Percentiles rank a stretch among this genome's conserved stretches.
These are phyloP conservation scores for Dorcus hopei DNA, from an alignment of 2,888 invertebrate species.

Conservation along the genomic window DNA sequence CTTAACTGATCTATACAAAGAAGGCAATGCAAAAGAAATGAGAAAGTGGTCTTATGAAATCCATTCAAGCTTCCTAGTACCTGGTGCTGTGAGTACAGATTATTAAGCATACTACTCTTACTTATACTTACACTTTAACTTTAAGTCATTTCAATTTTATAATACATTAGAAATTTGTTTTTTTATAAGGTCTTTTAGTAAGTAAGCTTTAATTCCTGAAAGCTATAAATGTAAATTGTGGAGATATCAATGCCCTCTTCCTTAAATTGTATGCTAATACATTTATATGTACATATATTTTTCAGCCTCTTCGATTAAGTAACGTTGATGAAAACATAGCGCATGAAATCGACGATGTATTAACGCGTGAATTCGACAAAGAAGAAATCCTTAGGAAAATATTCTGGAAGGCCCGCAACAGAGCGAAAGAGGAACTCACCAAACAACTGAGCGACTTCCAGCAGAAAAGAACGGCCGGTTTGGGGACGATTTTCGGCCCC, in stretches of 20 bases:
- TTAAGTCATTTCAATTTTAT: no score
- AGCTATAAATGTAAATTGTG: no score
- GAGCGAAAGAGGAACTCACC: constrained; percentile 78
- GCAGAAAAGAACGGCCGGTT: constrained; percentile 83
- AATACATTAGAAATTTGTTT: no score
- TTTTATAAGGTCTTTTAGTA: background rate
- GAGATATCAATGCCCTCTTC: no score
- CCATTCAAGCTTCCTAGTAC: constrained; percentile 92
- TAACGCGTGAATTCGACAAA: constrained; percentile 81
- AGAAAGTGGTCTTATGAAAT: constrained; percentile 99
- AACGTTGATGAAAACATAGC: constrained; percentile 85
- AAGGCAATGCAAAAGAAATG: constrained; percentile 84
- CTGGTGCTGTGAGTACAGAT: constrained; percentile 68
- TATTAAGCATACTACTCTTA: background rate
- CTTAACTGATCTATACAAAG: constrained; percentile 86
- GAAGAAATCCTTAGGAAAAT: constrained; percentile 85
- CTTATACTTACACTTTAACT: background rate
- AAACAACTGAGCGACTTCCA: constrained; percentile 77
- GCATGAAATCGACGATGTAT: constrained; percentile 83
- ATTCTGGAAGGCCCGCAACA: constrained; percentile 83
- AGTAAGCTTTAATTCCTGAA: no score
- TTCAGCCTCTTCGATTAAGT: constrained; percentile 73
- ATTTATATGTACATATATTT: constrained; percentile 22
- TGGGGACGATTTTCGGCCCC: constrained; percentile 87
- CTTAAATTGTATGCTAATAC: no score